Evolutionary conservation across 2,888 invertebrate genomes (phyloP).

Genomic region (Lasioglossum marginatum): DNA sequence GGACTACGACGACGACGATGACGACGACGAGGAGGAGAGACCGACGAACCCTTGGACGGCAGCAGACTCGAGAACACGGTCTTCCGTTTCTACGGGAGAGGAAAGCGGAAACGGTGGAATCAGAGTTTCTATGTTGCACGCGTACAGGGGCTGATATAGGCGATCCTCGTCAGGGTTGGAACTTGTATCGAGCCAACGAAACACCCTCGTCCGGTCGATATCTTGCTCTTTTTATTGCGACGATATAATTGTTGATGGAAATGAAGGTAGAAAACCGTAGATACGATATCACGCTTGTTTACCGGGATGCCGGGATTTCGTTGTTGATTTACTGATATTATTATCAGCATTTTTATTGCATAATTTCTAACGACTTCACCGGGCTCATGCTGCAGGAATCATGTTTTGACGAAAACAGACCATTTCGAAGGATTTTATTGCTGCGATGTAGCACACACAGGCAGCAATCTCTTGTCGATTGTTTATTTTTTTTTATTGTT

Average conservation of each 20-base stretch:
- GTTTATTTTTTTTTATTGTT: neutral
- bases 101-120: neutral
- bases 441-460: too few species aligned
- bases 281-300: constrained; percentile 9
- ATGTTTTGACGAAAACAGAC: neutral
- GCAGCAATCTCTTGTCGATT: neutral
- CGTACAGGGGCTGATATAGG: neutral
- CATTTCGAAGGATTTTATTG: neutral
- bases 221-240: neutral
- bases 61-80: constrained; percentile 23
- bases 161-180: constrained; percentile 5
- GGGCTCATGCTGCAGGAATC: neutral
- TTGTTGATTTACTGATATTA: constrained; percentile 16
- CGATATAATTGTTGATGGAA: constrained; percentile 4
- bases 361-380: neutral
- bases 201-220: neutral
- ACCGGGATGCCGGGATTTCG: neutral
- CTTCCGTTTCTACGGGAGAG: constrained; percentile 11
- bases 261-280: constrained; percentile 4
- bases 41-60: constrained; percentile 36
- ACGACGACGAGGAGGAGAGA: constrained; percentile 9
- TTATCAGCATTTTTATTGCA: constrained; percentile 15
- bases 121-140: constrained; percentile 7
- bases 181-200: neutral
- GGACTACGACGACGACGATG: constrained; percentile 59